Evolutionary conservation across 2,797 vertebrate genomes (phyloP), one percentile per base, ranked within the genome.

Genomic region (Sebastes miniatus): DNA sequence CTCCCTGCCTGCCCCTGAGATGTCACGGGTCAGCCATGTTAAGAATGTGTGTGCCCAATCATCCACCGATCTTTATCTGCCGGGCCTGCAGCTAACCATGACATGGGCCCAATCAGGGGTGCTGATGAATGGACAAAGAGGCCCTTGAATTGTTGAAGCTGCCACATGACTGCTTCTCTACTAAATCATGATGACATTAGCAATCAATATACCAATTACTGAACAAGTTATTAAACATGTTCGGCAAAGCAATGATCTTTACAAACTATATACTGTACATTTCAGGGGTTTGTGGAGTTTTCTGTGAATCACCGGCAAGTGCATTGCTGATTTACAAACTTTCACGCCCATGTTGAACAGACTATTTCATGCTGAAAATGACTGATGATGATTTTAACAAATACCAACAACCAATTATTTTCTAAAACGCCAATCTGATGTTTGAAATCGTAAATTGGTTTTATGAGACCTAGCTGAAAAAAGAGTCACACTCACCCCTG

Each of bases 41-140:
- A 99, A 99, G 98, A 99, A 99, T 99, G 98, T 97, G 97, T 98
- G 96, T 92, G 94, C 96, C 98, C 97, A 97, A 98, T 99, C 97
- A 98, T 97, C 97, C 96, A 90, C 96, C 97, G 98, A 99, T 99
- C 95, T 96, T 97, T 98, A 99, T 99, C 98, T 97, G 96, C 86
- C 89, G 91, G 94, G 96, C 97, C 96, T 95, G 96, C 93, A 98
- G 97, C 97, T 96, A 96, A 96, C 96, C 96, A 96, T 96, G 96
- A 97, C 97, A 97, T 95, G 95, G 95, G 96, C 95, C 95, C 96
- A 96, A 97, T 97, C 96, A 96, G 96, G 96, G 97, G 95, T 96
- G 94, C 95, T 96, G 95, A 97, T 97, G 97, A 98, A 99, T 97
- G 97, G 97, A 98, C 98, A 98, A 98, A 97, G 96, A 93, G 88